A percentile compares a stretch with the other conserved stretches of the same genome.
phyloP scores from a whole-genome alignment of 2,113 vertebrate genomes.

The Artemisiospiza belli region DNA sequence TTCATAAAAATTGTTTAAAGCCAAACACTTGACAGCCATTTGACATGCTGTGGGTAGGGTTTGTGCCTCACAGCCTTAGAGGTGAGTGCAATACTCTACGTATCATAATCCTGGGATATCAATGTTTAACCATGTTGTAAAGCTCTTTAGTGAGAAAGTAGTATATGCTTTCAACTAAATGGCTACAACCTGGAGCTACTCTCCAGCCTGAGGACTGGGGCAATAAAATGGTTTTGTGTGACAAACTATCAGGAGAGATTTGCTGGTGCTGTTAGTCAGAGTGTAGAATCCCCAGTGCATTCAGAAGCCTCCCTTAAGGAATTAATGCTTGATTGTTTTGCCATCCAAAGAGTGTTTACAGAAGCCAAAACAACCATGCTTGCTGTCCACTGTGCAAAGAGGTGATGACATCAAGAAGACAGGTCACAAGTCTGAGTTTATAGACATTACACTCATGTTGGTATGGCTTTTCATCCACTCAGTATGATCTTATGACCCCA shows the following conservation, averaged over 20 bases:
- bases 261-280: slow-evolving; percentile 23
- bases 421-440: slow-evolving; percentile 74
- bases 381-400: slow-evolving; percentile 63
- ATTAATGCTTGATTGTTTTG: slow-evolving; percentile 71
- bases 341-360: slow-evolving; percentile 72
- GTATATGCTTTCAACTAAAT: background rate
- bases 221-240: slow-evolving; percentile 62
- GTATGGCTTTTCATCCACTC: slow-evolving; percentile 69
- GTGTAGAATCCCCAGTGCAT: slow-evolving; percentile 10
- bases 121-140: slow-evolving; percentile 35
- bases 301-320: slow-evolving; percentile 58
- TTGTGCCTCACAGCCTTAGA: background rate
- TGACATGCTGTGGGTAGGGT: background rate
- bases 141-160: slow-evolving; percentile 21
- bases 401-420: slow-evolving; percentile 62
- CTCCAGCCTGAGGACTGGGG: slow-evolving; percentile 11
- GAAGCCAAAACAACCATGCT: slow-evolving; percentile 63
- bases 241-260: slow-evolving; percentile 49
- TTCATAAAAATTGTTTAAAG: background rate
- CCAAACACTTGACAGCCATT: background rate
- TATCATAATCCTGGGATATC: slow-evolving; percentile 15
- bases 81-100: background rate
- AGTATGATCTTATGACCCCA: slow-evolving; percentile 75
- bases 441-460: slow-evolving; percentile 65
- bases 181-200: background rate